Conservation (phyloP, 2,888 invertebrate genomes). For the Tridacna gigas region DNA sequence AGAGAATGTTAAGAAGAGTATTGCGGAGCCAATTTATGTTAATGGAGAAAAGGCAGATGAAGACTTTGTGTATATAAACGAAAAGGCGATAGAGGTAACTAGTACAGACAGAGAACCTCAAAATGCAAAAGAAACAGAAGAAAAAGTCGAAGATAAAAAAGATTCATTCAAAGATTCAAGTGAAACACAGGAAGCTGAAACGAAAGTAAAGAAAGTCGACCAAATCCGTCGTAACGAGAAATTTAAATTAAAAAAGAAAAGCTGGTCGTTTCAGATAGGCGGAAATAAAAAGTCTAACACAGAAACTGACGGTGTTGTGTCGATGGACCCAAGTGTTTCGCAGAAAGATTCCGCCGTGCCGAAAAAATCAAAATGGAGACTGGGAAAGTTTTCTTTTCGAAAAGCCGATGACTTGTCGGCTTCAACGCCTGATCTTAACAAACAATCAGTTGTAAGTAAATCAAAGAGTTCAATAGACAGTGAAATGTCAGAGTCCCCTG, state of each 20-base stretch:
- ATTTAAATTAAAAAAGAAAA: conserved; percentile 58
- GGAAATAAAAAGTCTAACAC: conserved; percentile 13
- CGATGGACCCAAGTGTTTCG: conserved; percentile 43
- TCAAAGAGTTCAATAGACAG: conserved; percentile 21
- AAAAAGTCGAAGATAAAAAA: neutral
- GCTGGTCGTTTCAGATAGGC: conserved; percentile 63
- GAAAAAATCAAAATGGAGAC: conserved; percentile 56
- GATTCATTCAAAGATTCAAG: conserved; percentile 26
- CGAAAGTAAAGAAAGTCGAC: conserved; percentile 39
- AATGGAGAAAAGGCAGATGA: conserved; percentile 56
- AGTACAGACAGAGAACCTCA: conserved; percentile 5
- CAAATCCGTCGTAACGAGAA: conserved; percentile 31
- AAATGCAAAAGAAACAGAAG: conserved; percentile 1
- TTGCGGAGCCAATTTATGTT: conserved; percentile 27
- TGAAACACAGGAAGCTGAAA: conserved; percentile 33
- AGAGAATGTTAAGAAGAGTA: neutral
- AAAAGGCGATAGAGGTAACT: conserved; percentile 43
- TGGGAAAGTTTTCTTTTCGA: conserved; percentile 61
- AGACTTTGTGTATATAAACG: conserved; percentile 52
- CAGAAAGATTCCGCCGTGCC: conserved; percentile 2
- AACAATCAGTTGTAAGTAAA: neutral
- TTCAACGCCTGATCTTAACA: conserved; percentile 53
- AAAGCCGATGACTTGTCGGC: conserved; percentile 49
- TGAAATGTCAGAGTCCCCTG: conserved; percentile 10
- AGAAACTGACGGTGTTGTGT: conserved; percentile 19